phyloP scores from a whole-genome alignment of 30 jellyfish, hydroid and myxozoan species.

The Hydra vulgaris region DNA sequence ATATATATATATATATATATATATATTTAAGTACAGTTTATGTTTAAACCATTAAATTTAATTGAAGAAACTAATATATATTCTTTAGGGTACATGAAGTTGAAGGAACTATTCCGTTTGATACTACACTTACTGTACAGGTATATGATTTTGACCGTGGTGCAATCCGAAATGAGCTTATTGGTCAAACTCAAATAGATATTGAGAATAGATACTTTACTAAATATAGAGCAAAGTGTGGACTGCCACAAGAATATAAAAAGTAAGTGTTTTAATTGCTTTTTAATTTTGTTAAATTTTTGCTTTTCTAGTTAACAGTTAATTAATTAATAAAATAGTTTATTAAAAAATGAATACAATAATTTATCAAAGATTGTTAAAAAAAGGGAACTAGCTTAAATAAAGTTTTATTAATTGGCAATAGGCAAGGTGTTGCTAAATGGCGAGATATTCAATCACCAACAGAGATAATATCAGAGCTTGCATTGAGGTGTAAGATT shows the following conservation, averaged over 20 bases:
- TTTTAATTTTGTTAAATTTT: neutral
- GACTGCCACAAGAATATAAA: slow-evolving; percentile 44
- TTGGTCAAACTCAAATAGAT: slow-evolving; percentile 88
- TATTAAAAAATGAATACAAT: too few relatives aligned
- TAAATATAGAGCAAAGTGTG: slow-evolving; percentile 74
- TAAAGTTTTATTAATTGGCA: neutral
- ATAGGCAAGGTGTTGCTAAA: slow-evolving; percentile 15
- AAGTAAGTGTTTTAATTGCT: slow-evolving; percentile 23
- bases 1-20: too few relatives aligned
- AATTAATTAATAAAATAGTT: too few relatives aligned
- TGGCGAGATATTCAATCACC: slow-evolving; percentile 31
- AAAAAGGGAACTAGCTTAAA: too few relatives aligned
- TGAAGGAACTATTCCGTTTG: slow-evolving; percentile 75
- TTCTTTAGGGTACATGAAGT: slow-evolving; percentile 62
- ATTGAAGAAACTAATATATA: too few relatives aligned
- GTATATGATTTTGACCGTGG: slow-evolving; percentile 66
- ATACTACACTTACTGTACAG: slow-evolving; percentile 56
- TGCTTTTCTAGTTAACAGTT: slow-evolving; percentile 1
- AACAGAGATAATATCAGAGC: neutral
- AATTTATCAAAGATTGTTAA: too few relatives aligned
- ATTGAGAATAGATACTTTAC: slow-evolving; percentile 81
- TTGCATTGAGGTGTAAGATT: neutral
- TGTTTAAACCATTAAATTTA: too few relatives aligned
- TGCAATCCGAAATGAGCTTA: slow-evolving; percentile 52
- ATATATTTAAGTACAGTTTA: too few relatives aligned